Evolutionary conservation across 2,888 invertebrate species (phyloP).

Genomic region (Heteromyza rotundicornis): DNA sequence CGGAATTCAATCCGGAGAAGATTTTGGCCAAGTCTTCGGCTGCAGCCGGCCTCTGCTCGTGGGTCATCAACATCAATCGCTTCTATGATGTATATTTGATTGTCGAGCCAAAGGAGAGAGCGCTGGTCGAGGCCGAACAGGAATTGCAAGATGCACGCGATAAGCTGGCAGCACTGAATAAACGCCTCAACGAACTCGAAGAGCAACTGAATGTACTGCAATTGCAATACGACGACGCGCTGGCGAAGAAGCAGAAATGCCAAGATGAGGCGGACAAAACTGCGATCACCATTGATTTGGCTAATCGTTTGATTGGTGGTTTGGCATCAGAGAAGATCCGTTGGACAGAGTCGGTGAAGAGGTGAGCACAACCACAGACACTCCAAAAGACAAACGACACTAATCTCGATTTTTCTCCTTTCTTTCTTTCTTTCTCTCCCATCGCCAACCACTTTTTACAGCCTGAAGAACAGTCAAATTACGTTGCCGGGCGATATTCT

Average conservation of each 20-base stretch:
- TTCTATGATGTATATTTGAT: constrained; percentile 90
- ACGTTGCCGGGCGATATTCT: constrained; percentile 90
- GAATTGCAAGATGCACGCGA: constrained; percentile 83
- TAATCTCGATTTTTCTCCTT: background rate
- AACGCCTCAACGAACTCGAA: constrained; percentile 73
- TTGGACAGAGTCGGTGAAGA: constrained; percentile 74
- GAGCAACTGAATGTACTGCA: constrained; percentile 77
- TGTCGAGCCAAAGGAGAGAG: constrained; percentile 89
- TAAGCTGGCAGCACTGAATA: constrained; percentile 78
- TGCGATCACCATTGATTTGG: constrained; percentile 85
- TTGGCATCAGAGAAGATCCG: constrained; percentile 89
- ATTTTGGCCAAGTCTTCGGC: constrained; percentile 86
- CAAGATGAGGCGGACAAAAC: constrained; percentile 93
- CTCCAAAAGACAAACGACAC: background rate
- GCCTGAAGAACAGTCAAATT: constrained; percentile 73
- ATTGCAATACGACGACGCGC: constrained; percentile 84
- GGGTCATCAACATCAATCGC: constrained; percentile 90
- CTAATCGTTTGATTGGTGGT: constrained; percentile 90
- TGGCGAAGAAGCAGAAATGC: constrained; percentile 85
- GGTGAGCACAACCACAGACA: constrained; percentile 59
- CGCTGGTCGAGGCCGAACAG: constrained; percentile 83
- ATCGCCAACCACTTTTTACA: constrained; percentile 45
- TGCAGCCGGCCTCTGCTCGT: constrained; percentile 91
- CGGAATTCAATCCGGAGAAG: constrained; percentile 84
- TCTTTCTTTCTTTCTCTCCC: background rate